Evolutionary conservation across 2,797 vertebrate species (phyloP).

Genomic region (Novumbra hubbsi): DNA sequence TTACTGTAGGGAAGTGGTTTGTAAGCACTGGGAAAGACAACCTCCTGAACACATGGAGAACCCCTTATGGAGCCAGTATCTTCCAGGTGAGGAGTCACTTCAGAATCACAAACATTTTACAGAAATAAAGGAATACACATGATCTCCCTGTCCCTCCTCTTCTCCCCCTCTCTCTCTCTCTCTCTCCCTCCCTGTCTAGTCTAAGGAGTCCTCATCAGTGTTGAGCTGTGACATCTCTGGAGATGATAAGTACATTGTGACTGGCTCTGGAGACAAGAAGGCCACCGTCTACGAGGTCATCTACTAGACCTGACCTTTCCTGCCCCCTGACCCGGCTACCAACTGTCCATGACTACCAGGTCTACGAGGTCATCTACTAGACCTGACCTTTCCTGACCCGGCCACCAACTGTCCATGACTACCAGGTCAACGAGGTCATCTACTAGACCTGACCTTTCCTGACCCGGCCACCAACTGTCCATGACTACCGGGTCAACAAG

Average conservation of each 20-base stretch:
- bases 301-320: conserved; percentile 44
- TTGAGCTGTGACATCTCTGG: conserved; percentile 66
- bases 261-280: conserved; percentile 66
- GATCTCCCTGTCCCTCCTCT: neutral
- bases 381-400: too few relatives aligned
- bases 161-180: conserved; percentile 8
- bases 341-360: neutral
- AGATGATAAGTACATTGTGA: conserved; percentile 67
- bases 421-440: too few relatives aligned
- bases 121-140: too few relatives aligned
- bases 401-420: too few relatives aligned
- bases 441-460: too few relatives aligned
- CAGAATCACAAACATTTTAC: too few relatives aligned
- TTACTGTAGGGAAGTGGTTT: neutral
- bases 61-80: neutral
- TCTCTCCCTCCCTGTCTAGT: conserved; percentile 38
- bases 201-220: conserved; percentile 65
- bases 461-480: too few relatives aligned
- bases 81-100: neutral
- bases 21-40: neutral
- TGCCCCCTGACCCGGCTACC: neutral
- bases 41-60: neutral
- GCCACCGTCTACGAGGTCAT: conserved; percentile 68
- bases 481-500: too few relatives aligned
- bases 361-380: neutral